Base-by-base conservation (phyloP, 2,888 invertebrate species). In the Cheilosia scutellata region DNA sequence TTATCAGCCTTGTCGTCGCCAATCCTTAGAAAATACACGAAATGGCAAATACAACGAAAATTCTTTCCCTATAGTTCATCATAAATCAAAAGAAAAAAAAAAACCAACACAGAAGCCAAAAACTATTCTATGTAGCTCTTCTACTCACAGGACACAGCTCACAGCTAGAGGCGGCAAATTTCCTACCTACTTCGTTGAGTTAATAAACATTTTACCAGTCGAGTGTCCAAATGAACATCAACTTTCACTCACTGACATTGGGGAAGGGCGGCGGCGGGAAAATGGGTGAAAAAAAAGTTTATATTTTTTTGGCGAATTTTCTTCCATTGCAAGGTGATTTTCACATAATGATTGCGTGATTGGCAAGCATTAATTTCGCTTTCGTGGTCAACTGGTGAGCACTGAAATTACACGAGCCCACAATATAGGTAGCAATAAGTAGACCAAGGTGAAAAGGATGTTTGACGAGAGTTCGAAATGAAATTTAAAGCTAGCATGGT, bases 331-430 rank as follows among this genome's bases (percentile, higher is more conserved):
- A 82, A 82, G 80, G 76, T 63, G 62, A 63, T 63, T 70, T 63
- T 70, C 49, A 75, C 80, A 75, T 70, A 70, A 70, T 70, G 70
- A 70, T 70, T 57, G 70, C 70, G 70, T 70, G 70, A 31, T 68
- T 63, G 33, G 49, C 47, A 60, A 25, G 31, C 68, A 76, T 82
- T 76, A 37, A 57, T 76, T 76, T 16, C 49, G 27, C n/a, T 49
- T 57, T 57, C 44, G n/a, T 33, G 31, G 31, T 33, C 27, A 51
- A 33, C 25, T 13, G 4, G 27, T 13, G 11, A 11, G 13, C 25
- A 27, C 42, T 53, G 11, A 16, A 44, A 16, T 20, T 4, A 60
- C 68, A 62, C 47, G 33, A 33, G n/a, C n/a, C 57, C 2, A 3
- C 25, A 7, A 4, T 53, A 4, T 53, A 20, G 2, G 20, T 0